Evolutionary conservation across 2,113 vertebrate species (phyloP).

Genomic region (Pipa parva): DNA sequence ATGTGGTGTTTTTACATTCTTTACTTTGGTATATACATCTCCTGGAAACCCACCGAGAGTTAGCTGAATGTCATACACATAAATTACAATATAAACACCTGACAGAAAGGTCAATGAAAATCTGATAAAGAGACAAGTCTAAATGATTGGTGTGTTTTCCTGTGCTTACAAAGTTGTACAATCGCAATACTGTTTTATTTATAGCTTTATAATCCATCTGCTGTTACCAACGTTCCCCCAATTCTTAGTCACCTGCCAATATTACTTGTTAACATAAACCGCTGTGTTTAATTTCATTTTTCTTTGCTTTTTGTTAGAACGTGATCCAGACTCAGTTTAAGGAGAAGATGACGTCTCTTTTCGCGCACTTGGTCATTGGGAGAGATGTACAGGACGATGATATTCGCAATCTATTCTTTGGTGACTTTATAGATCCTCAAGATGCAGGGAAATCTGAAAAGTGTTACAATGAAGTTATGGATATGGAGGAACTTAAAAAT

Average conservation of each 20-base stretch:
- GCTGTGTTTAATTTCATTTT: slow-evolving; percentile 23
- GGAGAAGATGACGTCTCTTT: slow-evolving; percentile 17
- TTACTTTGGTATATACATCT: slow-evolving; percentile 25
- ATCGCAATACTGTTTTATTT: slow-evolving; percentile 9
- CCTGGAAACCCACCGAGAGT: slow-evolving; percentile 47
- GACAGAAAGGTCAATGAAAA: slow-evolving; percentile 52
- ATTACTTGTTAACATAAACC: neutral
- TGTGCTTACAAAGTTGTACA: slow-evolving; percentile 19
- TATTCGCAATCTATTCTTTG: slow-evolving; percentile 43
- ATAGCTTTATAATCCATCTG: neutral
- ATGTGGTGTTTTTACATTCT: slow-evolving; percentile 16
- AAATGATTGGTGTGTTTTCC: slow-evolving; percentile 44
- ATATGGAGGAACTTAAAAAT: slow-evolving; percentile 40
- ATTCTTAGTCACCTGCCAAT: slow-evolving; percentile 4
- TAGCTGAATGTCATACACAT: slow-evolving; percentile 62
- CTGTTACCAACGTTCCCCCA: neutral
- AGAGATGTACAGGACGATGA: slow-evolving; percentile 22
- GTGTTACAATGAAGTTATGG: slow-evolving; percentile 43
- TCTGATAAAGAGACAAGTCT: slow-evolving; percentile 53
- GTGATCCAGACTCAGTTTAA: slow-evolving; percentile 38
- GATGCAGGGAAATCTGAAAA: slow-evolving; percentile 35
- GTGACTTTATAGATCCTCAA: slow-evolving; percentile 37
- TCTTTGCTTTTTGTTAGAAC: slow-evolving; percentile 33
- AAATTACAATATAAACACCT: slow-evolving; percentile 63
- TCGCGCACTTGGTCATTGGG: slow-evolving; percentile 25